A percentile compares a stretch with the other conserved stretches of the same genome.
phyloP scores from a whole-genome alignment of 2,797 vertebrate genomes.

The Sebastes jordani region DNA sequence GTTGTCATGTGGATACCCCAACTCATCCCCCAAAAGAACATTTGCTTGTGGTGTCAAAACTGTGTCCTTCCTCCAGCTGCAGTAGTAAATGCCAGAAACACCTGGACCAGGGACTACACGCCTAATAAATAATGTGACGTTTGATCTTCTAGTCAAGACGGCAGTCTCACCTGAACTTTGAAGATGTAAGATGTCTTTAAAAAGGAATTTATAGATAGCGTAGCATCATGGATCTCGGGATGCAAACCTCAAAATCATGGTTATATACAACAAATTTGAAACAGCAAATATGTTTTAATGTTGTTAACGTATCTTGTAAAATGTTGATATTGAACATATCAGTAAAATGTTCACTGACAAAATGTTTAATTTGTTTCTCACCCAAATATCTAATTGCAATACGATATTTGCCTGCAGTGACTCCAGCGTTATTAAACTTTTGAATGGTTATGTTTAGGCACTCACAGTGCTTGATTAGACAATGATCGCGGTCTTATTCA shows the following conservation, averaged over 20 bases:
- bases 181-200: not conserved
- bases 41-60: not conserved
- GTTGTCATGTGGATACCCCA: too few species aligned
- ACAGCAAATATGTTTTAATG: too few species aligned
- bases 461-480: not conserved
- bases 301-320: not conserved
- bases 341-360: not conserved
- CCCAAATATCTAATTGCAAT: not conserved
- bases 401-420: not conserved
- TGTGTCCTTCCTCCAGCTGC: not conserved
- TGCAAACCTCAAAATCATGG: too few species aligned
- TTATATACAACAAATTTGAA: too few species aligned
- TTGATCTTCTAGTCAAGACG: not conserved
- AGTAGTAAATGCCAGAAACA: not conserved
- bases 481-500: not conserved
- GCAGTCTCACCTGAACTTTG: not conserved
- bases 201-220: not conserved
- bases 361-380: not conserved
- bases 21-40: not conserved
- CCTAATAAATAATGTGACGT: not conserved
- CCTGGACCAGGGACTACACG: not conserved
- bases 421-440: not conserved
- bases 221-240: too few species aligned
- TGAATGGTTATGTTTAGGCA: too few species aligned
- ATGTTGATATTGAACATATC: not conserved